Conservation (phyloP, 53 echinoderm and acorn worm species). For the Holothuria leucospilota region DNA sequence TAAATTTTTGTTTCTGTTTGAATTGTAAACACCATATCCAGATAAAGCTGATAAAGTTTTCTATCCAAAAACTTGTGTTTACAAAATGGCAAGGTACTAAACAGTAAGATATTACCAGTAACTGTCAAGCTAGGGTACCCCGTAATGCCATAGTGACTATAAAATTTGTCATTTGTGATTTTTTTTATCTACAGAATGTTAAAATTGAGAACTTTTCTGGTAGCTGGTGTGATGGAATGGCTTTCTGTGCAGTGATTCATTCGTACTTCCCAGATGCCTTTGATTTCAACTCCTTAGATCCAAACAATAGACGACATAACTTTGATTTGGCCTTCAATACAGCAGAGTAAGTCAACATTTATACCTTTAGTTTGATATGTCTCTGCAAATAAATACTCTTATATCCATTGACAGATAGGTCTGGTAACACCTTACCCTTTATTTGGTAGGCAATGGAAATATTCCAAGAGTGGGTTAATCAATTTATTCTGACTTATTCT, state of each 20-base stretch:
- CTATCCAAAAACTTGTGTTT: not conserved
- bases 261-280: conserved; percentile 83
- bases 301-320: conserved; percentile 83
- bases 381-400: too few species aligned
- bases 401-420: too few species aligned
- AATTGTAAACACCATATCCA: too few species aligned
- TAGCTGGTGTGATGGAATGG: conserved; percentile 92
- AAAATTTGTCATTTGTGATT: not conserved
- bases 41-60: too few species aligned
- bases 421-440: too few species aligned
- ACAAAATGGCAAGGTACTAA: not conserved
- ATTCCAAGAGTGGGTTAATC: too few species aligned
- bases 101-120: not conserved
- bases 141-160: too few species aligned
- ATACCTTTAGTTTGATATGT: too few species aligned
- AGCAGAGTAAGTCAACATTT: conserved; percentile 83
- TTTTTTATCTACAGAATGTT: conserved; percentile 65
- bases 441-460: too few species aligned
- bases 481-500: too few species aligned
- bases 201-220: conserved; percentile 87
- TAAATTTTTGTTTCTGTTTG: too few species aligned
- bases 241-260: conserved; percentile 94
- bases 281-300: conserved; percentile 81
- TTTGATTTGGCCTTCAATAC: conserved; percentile 95
- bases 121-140: not conserved